phyloP scores from a whole-genome alignment of 2,888 invertebrate species.

The Eupithecia abbreviata region DNA sequence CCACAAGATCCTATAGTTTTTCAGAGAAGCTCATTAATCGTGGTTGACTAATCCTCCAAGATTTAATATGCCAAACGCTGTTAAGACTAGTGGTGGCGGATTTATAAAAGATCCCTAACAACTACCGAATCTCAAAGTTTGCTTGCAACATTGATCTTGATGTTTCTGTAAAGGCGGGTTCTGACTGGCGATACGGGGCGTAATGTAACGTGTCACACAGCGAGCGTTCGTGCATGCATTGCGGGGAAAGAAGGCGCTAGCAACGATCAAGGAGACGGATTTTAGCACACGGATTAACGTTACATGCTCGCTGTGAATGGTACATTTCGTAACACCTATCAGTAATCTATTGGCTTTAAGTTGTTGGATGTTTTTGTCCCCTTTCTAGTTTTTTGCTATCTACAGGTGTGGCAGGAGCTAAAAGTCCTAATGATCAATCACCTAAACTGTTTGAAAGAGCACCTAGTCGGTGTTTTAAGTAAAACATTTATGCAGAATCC shows the following conservation, averaged over 20 bases:
- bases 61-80: neutral
- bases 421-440: neutral
- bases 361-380: too few relatives aligned
- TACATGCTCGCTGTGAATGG: too few relatives aligned
- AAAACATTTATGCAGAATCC: neutral
- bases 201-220: too few relatives aligned
- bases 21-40: conserved; percentile 35
- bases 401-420: neutral
- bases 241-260: too few relatives aligned
- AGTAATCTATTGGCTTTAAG: too few relatives aligned
- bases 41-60: conserved; percentile 7
- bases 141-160: neutral
- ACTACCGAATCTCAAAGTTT: neutral
- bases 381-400: too few relatives aligned
- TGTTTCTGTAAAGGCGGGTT: neutral
- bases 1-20: conserved; percentile 42
- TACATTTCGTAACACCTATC: too few relatives aligned
- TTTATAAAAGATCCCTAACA: neutral
- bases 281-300: too few relatives aligned
- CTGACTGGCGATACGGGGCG: too few relatives aligned
- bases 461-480: neutral
- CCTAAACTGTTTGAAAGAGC: neutral
- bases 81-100: neutral
- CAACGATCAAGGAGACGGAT: too few relatives aligned
- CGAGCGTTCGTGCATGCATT: too few relatives aligned